A percentile compares a stretch with the other conserved stretches of the same genome.
Conservation (phyloP, 2,797 vertebrate genomes). For the Falco cherrug region DNA sequence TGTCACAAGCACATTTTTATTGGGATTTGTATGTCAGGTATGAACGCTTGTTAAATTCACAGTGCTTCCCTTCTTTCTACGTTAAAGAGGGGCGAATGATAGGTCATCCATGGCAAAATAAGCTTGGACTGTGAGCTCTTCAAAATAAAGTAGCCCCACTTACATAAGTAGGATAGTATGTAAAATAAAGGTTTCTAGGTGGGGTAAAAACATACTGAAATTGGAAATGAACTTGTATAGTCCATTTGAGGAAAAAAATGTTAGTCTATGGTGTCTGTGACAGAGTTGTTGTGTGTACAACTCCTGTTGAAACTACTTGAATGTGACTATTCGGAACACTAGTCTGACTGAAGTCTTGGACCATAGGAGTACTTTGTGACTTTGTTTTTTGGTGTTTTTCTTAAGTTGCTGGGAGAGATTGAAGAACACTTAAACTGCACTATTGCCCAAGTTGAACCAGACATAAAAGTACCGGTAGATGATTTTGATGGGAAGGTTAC, state of each 20-base stretch:
- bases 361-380: background rate
- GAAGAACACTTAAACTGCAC: slow-evolving; percentile 98
- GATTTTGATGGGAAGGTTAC: slow-evolving; percentile 98
- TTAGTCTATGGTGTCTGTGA: background rate
- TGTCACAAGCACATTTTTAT: background rate
- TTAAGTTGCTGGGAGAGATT: slow-evolving; percentile 91
- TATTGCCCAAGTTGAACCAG: slow-evolving; percentile 94
- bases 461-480: slow-evolving; percentile 94
- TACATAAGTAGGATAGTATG: background rate
- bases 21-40: background rate
- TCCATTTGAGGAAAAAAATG: background rate
- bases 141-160: background rate
- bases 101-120: background rate
- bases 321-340: background rate
- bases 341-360: background rate
- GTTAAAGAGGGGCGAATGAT: background rate
- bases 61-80: background rate
- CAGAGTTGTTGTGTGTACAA: background rate
- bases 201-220: background rate
- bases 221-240: background rate
- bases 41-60: background rate
- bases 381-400: background rate
- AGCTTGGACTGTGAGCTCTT: background rate
- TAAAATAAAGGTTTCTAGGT: background rate
- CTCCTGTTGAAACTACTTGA: background rate